phyloP scores from a whole-genome alignment of 2,888 invertebrate species.

The Aproaerema taeniolella region DNA sequence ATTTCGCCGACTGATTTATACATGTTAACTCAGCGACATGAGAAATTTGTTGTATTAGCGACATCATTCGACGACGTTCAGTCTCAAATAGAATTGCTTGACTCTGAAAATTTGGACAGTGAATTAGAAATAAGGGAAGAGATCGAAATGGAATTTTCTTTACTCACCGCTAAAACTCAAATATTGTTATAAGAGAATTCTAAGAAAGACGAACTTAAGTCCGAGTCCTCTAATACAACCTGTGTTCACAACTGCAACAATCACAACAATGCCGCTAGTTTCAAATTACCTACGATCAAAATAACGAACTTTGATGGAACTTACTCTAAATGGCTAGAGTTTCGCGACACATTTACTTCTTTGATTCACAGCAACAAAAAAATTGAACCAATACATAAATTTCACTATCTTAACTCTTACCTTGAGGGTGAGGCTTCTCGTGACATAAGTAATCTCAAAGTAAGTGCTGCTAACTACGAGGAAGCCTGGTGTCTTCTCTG shows the following conservation, averaged over 20 bases:
- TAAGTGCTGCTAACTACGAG: neutral
- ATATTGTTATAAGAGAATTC: neutral
- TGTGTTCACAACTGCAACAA: too few relatives aligned
- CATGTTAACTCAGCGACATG: too few relatives aligned
- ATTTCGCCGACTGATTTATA: too few relatives aligned
- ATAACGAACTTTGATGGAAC: neutral
- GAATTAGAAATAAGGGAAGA: neutral
- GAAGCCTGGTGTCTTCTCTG: neutral
- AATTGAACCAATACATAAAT: neutral
- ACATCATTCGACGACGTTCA: too few relatives aligned
- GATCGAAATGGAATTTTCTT: neutral
- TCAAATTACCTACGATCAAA: conserved; percentile 3
- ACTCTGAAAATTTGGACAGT: too few relatives aligned
- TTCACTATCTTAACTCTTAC: neutral
- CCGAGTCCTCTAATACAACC: neutral
- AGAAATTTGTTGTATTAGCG: too few relatives aligned
- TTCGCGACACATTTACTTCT: conserved; percentile 2
- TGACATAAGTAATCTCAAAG: neutral
- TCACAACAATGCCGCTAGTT: neutral
- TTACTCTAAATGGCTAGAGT: conserved; percentile 4
- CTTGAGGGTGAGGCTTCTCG: neutral
- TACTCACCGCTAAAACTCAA: neutral
- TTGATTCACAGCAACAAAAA: neutral
- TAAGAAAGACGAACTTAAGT: neutral
- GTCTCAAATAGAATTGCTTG: too few relatives aligned